Conservation (phyloP, 2,113 vertebrate species). For the Gasterosteus aculeatus region DNA sequence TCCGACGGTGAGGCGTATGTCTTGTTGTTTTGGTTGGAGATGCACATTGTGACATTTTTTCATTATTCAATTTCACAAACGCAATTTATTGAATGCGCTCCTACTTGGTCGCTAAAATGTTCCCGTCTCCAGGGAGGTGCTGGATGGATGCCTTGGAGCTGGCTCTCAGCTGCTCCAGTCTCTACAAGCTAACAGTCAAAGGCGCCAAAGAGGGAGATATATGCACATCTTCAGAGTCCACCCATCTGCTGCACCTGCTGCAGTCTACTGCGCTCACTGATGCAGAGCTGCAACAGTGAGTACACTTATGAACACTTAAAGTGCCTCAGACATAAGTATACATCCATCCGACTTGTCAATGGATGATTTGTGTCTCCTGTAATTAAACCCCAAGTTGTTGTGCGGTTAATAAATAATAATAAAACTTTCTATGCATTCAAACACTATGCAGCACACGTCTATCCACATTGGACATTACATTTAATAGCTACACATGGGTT, state of each 20-base stretch:
- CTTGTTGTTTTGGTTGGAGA: background rate
- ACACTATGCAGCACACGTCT: too few species aligned
- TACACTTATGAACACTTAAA: slow-evolving; percentile 10
- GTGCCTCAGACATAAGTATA: background rate
- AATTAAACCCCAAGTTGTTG: background rate
- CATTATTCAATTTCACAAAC: background rate
- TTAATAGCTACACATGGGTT: too few species aligned
- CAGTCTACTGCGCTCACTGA: slow-evolving; percentile 82
- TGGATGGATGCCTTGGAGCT: slow-evolving; percentile 98
- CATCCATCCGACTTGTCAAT: background rate
- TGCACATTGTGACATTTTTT: background rate
- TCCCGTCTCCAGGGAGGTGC: slow-evolving; percentile 86
- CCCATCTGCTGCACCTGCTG: slow-evolving; percentile 87
- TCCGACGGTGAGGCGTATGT: slow-evolving; percentile 88
- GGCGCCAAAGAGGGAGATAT: slow-evolving; percentile 86
- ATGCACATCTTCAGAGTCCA: slow-evolving; percentile 83
- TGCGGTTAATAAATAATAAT: background rate
- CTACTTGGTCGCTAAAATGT: background rate
- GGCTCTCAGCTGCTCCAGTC: slow-evolving; percentile 93
- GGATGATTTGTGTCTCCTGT: background rate
- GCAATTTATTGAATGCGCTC: background rate
- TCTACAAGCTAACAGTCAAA: slow-evolving; percentile 88
- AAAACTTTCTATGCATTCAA: too few species aligned
- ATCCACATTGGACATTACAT: too few species aligned
- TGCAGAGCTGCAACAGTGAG: slow-evolving; percentile 91